Evolutionary conservation across 2,797 vertebrate species (phyloP), one percentile per base, ranked within the genome.

Genomic region (Poeciliopsis presidionis): DNA sequence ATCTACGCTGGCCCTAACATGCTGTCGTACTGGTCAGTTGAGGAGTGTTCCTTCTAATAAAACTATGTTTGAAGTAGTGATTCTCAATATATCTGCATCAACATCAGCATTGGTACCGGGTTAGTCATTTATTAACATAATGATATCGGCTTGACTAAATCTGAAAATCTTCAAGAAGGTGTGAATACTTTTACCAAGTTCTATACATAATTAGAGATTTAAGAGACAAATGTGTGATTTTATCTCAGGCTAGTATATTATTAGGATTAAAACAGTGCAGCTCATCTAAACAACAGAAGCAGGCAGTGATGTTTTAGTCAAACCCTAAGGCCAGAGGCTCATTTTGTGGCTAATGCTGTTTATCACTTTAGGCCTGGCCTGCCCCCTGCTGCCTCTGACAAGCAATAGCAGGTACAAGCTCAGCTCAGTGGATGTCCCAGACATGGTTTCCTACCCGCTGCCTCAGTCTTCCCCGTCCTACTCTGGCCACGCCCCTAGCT

Each of bases 361-460:
- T 77, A n/a, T 69, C 33, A 59, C 53, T 28, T 20, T 85, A 98
- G 97, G 97, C 65, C 94, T 96, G 4, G 97, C 97, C 73, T 97
- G 97, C 83, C 97, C 98, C 70, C 94, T 99, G 90, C 90, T 99
- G 93, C 97, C 98, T 76, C 94, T 98, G 86, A 97, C 98, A 0
- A 84, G 93, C 65, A 96, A 94, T 83, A 98, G 95, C 94, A 96
- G 97, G 76, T 98, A 98, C 89, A 96, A 97, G 86, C 96, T 97
- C 87, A 95, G 94, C 81, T 97, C 97, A 79, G 94, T 96, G 85
- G 97, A 99, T 43, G 95, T 97, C 36, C 97, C 97, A 13, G 98
- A 99, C 80, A 96, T 98, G 82, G 97, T 98, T 85, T 96, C 97
- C 22, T 99, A 99, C 81, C 98, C 98, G 0, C 91, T 98, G 81